Evolutionary conservation across 2,113 vertebrate genomes (phyloP), one percentile per base, ranked within the genome.

Genomic region (Siphamia tubifer): DNA sequence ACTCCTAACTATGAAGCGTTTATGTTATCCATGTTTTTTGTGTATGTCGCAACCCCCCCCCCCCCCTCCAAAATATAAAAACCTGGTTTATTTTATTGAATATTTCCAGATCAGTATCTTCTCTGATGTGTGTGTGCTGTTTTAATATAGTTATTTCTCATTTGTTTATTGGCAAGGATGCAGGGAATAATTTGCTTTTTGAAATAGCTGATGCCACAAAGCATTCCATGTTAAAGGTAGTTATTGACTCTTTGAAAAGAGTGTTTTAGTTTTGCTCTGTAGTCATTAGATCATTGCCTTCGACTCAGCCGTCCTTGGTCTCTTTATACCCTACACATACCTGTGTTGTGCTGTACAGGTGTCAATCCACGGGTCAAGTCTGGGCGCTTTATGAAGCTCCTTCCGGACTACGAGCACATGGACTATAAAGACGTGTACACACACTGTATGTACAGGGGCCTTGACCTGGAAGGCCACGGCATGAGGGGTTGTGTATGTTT

Each of bases 351-450:
- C 76, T 90, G 91, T 94, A 88, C 94, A 98, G 96, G 96, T 95
- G 91, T 97, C 89, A 94, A 95, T 83, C 96, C 95, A 5, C 91
- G 94, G 0, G 93, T 98, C 92, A 98, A 95, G 92, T 98, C 95
- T 21, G 96, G 95, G 61, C 94, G 94, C 78, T 96, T 94, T 94
- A 92, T 96, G 94, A 96, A 93, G 93, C 93, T 97, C 77, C 95
- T 97, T 63, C 96, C 96, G 19, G 95, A 98, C 90, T 94, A 95
- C 78, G 94, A 96, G 84, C 94, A 96, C 88, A 94, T 95, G 95
- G 95, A 95, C 74, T 96, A 95, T 93, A 94, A 92, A 93, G 95
- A 95, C 79, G 92, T 98, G 80, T 97, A 96, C 92, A 94, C 93
- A 77, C 93, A 92, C 93, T 90, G 96, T 98, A 96, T 89, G 96